Evolutionary conservation across 2,797 vertebrate genomes (phyloP).

Genomic region (Hydrolagus colliei): DNA sequence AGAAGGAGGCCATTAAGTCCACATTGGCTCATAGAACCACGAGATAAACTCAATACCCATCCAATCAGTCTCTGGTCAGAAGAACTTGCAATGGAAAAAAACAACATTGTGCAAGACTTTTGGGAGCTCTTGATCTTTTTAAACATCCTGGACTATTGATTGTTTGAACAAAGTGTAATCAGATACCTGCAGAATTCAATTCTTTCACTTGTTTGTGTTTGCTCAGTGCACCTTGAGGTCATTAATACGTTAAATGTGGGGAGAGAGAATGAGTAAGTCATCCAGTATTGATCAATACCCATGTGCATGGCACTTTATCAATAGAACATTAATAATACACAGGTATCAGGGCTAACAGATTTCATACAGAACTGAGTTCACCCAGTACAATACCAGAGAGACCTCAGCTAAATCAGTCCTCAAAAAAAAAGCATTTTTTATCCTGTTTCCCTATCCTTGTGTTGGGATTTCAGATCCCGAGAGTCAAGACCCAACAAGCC

Average conservation of each 20-base stretch:
- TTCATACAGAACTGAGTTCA: conserved; percentile 27
- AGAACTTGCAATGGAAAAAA: neutral
- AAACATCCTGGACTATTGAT: conserved; percentile 28
- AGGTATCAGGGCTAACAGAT: conserved; percentile 28
- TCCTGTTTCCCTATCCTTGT: neutral
- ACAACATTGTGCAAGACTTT: conserved; percentile 17
- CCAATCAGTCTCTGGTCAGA: too few relatives aligned
- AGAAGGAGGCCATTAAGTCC: too few relatives aligned
- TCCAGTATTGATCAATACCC: conserved; percentile 32
- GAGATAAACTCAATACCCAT: too few relatives aligned
- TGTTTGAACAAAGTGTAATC: conserved; percentile 30
- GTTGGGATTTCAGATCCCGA: too few relatives aligned
- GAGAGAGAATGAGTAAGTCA: conserved; percentile 31
- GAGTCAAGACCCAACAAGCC: too few relatives aligned
- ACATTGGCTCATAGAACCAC: too few relatives aligned
- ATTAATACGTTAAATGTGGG: conserved; percentile 28
- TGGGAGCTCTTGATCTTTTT: conserved; percentile 30
- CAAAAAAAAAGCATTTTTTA: neutral
- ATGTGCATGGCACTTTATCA: conserved; percentile 31
- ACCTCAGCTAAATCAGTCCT: conserved; percentile 26
- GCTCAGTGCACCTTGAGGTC: conserved; percentile 24
- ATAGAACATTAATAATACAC: conserved; percentile 30
- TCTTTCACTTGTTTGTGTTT: conserved; percentile 32
- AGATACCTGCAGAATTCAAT: conserved; percentile 32
- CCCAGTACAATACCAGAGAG: conserved; percentile 1